A percentile compares a stretch with the other conserved stretches of the same genome.
phyloP scores from a whole-genome alignment of 2,888 invertebrate genomes.

The Yponomeuta plumbellus region DNA sequence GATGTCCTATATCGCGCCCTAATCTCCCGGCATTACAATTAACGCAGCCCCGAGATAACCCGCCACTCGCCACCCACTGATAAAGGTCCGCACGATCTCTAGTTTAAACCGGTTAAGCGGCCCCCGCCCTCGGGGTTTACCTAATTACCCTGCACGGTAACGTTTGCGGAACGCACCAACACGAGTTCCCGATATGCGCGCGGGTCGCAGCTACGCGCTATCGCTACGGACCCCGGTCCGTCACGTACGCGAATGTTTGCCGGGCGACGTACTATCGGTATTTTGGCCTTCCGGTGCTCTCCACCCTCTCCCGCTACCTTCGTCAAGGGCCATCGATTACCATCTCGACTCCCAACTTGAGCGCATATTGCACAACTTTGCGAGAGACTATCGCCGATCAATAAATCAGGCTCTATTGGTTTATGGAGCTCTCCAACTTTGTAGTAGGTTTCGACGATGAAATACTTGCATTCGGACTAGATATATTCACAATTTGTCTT shows the following conservation, averaged over 20 bases:
- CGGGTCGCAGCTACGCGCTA: neutral
- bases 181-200: conserved; percentile 14
- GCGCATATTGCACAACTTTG: conserved; percentile 65
- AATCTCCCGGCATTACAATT: conserved; percentile 74
- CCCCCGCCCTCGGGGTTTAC: conserved; percentile 68
- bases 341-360: conserved; percentile 45
- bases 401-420: conserved; percentile 47
- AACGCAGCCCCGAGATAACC: conserved; percentile 72
- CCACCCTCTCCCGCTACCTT: conserved; percentile 29
- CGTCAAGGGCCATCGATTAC: conserved; percentile 66
- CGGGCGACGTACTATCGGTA: conserved; percentile 42
- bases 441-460: conserved; percentile 23
- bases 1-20: conserved; percentile 56
- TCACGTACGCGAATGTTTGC: conserved; percentile 68
- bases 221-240: conserved; percentile 30
- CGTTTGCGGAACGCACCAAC: conserved; percentile 11
- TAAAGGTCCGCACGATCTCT: conserved; percentile 63
- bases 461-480: neutral
- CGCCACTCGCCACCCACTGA: conserved; percentile 72
- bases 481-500: neutral
- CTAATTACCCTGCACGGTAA: conserved; percentile 61
- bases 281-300: conserved; percentile 49
- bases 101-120: conserved; percentile 73
- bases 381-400: conserved; percentile 36
- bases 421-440: conserved; percentile 35